Base-by-base conservation (phyloP, 1,140 invertebrate genomes). In the Reticulitermes speratus region DNA sequence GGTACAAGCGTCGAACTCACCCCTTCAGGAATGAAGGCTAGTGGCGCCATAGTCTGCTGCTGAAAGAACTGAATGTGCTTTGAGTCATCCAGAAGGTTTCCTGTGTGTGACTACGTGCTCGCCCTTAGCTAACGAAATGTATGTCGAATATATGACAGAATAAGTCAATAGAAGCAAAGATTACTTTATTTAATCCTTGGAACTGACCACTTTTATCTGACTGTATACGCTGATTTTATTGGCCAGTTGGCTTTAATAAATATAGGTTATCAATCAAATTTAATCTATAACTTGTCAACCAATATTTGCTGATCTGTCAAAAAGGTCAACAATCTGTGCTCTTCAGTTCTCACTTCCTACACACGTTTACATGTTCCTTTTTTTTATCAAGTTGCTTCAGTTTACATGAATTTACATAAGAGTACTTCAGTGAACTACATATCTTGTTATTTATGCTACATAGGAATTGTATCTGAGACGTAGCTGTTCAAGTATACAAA, bases 211-310 rank as follows among this genome's bases (percentile, higher is more conserved):
- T 75, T 1, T 30, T 30, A 75, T 30, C 65, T 25, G 25, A 75
- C 65, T 75, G 12, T 30, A 75, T 75, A 75, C 65, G 25, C 25
- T 30, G 65, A 75, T 75, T 75, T 75, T 75, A 75, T 75, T 75
- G 65, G 65, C 65, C n/a, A 75, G 65, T 30, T 75, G 65, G 65
- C n/a, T 75, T 30, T 75, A 75, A 75, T 75, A 75, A 75, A 75
- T 30, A 75, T 9, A 11, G 25, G 25, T 30, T 75, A 75, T 75
- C 65, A 75, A 75, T 75, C 65, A 30, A n/a, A 6, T 30, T 75
- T 75, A 75, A 75, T 75, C 65, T 75, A 25, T 25, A 30, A 30
- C 65, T 75, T 75, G 65, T 75, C 65, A 75, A 75, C 65, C 14
- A 30, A 30, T 75, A 75, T 75, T 75, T 75, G 30, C 65, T 75